phyloP scores from a whole-genome alignment of 1,140 invertebrate genomes.

The Megalopta genalis region DNA sequence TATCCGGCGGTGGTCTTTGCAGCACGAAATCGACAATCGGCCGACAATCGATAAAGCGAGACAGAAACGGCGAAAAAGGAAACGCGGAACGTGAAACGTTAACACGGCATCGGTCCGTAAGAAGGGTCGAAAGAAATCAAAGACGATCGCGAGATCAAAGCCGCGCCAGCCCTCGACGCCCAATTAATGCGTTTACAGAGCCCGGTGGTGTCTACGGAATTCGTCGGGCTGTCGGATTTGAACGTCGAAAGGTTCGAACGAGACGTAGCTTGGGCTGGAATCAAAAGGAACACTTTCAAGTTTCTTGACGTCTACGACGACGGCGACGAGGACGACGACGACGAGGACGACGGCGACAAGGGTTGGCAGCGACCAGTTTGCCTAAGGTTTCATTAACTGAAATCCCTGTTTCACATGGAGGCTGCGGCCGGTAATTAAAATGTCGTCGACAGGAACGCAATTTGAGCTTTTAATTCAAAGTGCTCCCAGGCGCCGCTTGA shows the following conservation, averaged over 20 bases:
- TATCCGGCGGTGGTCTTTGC: no score
- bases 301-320: neutral
- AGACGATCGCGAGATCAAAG: slow-evolving; percentile 26
- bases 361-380: neutral
- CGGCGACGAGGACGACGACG: no score
- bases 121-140: slow-evolving; percentile 34
- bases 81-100: slow-evolving; percentile 26
- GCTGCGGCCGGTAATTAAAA: slow-evolving; percentile 35
- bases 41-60: neutral
- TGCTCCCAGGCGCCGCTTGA: neutral
- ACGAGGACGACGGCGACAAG: no score
- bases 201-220: slow-evolving; percentile 21
- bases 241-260: neutral
- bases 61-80: neutral
- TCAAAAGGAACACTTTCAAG: slow-evolving; percentile 17
- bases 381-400: slow-evolving; percentile 44
- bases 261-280: neutral
- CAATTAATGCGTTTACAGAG: slow-evolving; percentile 43
- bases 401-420: slow-evolving; percentile 35
- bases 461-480: slow-evolving; percentile 43
- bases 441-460: slow-evolving; percentile 37
- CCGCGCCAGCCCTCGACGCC: slow-evolving; percentile 21
- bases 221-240: neutral
- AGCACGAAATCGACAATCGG: neutral
- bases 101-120: slow-evolving; percentile 6